Evolutionary conservation across 2,888 invertebrate genomes (phyloP).

Genomic region (Poecilobothrus nobilitatus): DNA sequence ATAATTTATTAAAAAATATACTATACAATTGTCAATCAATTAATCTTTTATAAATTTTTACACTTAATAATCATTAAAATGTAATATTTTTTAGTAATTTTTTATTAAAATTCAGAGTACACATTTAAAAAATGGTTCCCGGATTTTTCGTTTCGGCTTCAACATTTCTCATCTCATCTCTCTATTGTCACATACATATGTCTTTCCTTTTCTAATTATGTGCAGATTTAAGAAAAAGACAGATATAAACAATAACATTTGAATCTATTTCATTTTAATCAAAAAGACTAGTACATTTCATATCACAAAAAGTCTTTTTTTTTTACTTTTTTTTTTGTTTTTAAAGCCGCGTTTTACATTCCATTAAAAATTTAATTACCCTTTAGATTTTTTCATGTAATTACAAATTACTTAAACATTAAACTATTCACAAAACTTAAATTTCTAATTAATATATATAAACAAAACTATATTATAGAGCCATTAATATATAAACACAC

Average conservation of each 20-base stretch:
- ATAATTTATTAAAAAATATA: neutral
- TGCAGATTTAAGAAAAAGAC: slow-evolving; percentile 2
- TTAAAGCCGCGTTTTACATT: slow-evolving; percentile 4
- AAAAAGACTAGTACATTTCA: neutral
- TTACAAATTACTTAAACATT: neutral
- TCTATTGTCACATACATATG: neutral
- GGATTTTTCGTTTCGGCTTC: slow-evolving; percentile 27
- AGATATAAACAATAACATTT: slow-evolving; percentile 3
- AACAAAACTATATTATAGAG: neutral
- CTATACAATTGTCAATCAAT: neutral
- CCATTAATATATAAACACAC: neutral
- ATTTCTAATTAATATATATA: neutral
- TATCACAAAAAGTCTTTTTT: neutral
- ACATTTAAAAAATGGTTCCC: slow-evolving; percentile 30
- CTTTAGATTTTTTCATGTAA: neutral
- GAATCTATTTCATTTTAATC: neutral
- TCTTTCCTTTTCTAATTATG: slow-evolving; percentile 1
- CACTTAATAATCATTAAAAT: neutral
- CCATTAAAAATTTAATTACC: neutral
- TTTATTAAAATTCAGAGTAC: slow-evolving; percentile 14
- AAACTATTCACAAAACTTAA: neutral
- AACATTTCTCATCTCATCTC: slow-evolving; percentile 14
- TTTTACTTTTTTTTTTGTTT: neutral
- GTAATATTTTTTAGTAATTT: neutral
- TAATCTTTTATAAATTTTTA: neutral